Base-by-base conservation (phyloP, 2,113 vertebrate species). In the Narcine bancroftii region DNA sequence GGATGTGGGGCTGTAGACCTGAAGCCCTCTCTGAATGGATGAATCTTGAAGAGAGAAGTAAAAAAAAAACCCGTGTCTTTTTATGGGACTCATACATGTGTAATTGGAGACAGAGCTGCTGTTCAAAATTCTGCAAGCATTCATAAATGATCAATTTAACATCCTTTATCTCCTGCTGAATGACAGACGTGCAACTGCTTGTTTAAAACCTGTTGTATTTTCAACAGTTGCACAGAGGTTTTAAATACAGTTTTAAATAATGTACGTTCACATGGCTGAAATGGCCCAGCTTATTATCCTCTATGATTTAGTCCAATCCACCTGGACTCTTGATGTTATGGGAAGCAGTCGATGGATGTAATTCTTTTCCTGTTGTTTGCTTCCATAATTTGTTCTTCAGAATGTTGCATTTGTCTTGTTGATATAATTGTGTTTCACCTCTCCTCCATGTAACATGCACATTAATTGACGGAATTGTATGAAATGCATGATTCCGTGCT, bases 131-230 rank as follows among this genome's bases (percentile, higher is more conserved):
- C 81, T 60, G 33, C 53, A 60, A 33, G 50, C 50, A 19, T 36
- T 85, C 53, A 17, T 36, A 60, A 85, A 85, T 60, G 24, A n/a
- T 21, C 81, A 85, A n/a, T 56, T 85, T 85, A 85, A 85, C 33
- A 60, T 60, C 53, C 53, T n/a, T 53, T 53, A 36, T 85, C 33
- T 6, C 13, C 13, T 60, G 4, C n/a, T 36, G 81, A 85, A 50
- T 85, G 81, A 36, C 81, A 60, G 81, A 15, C 81, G 17, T 15
- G 29, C 36, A 53, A 50, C 47, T 81, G 77, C 29, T 45, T 81
- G 45, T 21, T 33, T 33, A 11, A 29, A 24, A 10, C 76, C 79
- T 33, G 33, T 83, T 85, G 81, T 85, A 85, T 85, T 17, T 60
- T 36, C 33, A 60, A 56, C 13, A 2, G 81, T 85, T n/a, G 60